phyloP scores from a whole-genome alignment of 2,113 vertebrate genomes.

The Felis catus region F.catus_Fca126_mat1.0 CM031420.1:123880501-123881000 shows the following conservation, averaged over 20 bases:
- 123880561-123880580: background rate
- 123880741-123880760: background rate
- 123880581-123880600: background rate
- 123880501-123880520: background rate
- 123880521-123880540: background rate
- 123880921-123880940: background rate
- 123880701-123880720: background rate
- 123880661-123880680: background rate
- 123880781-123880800: background rate
- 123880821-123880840: background rate
- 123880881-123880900: background rate
- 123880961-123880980: background rate
- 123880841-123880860: background rate
- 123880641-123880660: background rate
- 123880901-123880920: background rate
- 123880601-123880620: background rate
- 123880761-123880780: background rate
- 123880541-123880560: background rate
- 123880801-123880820: background rate
- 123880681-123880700: background rate
- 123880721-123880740: background rate
- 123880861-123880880: background rate
- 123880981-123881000: background rate
- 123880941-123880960: accelerated
- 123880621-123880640: background rate